Evolutionary conservation across 2,797 vertebrate species (phyloP).

Genomic region (Coreius guichenoti): DNA sequence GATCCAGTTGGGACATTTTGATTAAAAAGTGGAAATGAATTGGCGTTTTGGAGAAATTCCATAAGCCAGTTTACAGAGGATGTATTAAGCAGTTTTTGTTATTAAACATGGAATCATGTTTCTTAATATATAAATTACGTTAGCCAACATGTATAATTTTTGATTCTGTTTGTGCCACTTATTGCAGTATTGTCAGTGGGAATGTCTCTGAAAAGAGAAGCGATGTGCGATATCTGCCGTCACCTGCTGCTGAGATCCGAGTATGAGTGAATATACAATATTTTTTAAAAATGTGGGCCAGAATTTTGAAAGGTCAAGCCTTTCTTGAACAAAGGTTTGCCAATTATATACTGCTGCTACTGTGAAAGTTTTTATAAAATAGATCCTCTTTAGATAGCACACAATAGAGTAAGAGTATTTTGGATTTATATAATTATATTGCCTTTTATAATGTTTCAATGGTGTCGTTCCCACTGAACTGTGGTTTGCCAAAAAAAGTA

Average conservation of each 20-base stretch:
- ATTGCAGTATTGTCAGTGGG: background rate
- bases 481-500: constrained; percentile 77
- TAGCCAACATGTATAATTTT: background rate
- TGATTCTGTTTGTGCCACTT: background rate
- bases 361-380: constrained; percentile 66
- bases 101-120: background rate
- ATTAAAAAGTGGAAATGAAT: background rate
- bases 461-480: constrained; percentile 69
- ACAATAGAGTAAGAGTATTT: constrained; percentile 78
- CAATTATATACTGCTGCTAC: constrained; percentile 74
- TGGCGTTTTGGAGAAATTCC: background rate
- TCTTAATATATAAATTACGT: background rate
- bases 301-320: constrained; percentile 44
- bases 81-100: background rate
- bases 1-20: background rate
- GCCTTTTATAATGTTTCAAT: constrained; percentile 81
- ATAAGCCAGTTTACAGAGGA: background rate
- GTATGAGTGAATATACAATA: constrained; percentile 21
- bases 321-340: constrained; percentile 62
- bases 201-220: no score
- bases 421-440: constrained; percentile 84
- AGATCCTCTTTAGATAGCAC: constrained; percentile 71
- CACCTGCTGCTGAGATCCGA: background rate
- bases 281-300: constrained; percentile 36
- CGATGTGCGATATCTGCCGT: background rate